A percentile compares a stretch with the other conserved stretches of the same genome.
Evolutionary conservation across 2,113 vertebrate genomes (phyloP).

Genomic region (Eptesicus fuscus): DNA sequence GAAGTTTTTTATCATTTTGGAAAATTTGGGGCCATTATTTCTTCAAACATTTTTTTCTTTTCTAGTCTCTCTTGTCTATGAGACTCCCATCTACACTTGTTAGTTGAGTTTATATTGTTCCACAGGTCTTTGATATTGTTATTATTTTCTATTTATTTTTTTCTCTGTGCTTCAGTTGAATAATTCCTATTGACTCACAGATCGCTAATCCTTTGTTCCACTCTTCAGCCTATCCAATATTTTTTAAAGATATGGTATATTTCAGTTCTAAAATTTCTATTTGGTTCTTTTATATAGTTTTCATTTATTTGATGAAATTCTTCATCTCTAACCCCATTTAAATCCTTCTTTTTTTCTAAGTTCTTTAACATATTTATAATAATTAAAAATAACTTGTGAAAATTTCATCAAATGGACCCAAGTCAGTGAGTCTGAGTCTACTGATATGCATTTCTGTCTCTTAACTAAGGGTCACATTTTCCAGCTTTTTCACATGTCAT

Average conservation of each 20-base stretch:
- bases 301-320: not conserved
- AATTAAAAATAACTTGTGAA: conserved; percentile 2
- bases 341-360: not conserved
- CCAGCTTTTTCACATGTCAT: not conserved
- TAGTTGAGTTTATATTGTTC: not conserved
- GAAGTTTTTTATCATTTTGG: not conserved
- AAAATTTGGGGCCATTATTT: not conserved
- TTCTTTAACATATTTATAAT: not conserved
- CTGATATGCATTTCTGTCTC: not conserved
- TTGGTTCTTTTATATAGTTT: not conserved
- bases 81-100: not conserved
- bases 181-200: not conserved
- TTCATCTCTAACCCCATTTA: not conserved
- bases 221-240: not conserved
- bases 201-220: not conserved
- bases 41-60: conserved; percentile 5
- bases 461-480: not conserved
- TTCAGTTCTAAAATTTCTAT: not conserved
- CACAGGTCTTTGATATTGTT: not conserved
- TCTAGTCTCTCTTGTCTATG: not conserved
- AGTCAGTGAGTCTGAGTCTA: not conserved
- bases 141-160: not conserved
- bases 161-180: not conserved
- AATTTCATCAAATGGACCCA: not conserved
- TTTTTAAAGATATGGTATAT: not conserved